A percentile compares a stretch with the other conserved stretches of the same genome.
Conservation (phyloP, 2,888 invertebrate genomes). For the Agonum fuliginosum region DNA sequence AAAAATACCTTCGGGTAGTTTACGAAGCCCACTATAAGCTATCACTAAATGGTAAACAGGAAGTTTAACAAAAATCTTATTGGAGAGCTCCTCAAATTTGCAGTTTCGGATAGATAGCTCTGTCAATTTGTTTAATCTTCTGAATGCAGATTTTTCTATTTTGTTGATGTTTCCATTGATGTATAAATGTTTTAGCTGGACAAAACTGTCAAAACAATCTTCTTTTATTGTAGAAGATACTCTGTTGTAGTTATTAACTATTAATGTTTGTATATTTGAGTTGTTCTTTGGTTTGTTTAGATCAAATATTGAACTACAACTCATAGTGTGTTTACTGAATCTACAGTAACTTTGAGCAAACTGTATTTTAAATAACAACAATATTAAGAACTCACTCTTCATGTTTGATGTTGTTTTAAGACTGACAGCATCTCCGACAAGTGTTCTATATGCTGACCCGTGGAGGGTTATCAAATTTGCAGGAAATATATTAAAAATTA, state of each 20-base stretch:
- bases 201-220: not conserved
- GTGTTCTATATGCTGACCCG: not conserved
- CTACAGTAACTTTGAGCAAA: not conserved
- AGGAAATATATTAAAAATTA: conserved; percentile 10
- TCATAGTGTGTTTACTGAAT: not conserved
- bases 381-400: not conserved
- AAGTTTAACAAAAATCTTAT: not conserved
- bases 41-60: conserved; percentile 7
- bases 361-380: not conserved
- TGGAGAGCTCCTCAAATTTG: conserved; percentile 5
- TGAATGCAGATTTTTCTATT: not conserved
- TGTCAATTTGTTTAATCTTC: not conserved
- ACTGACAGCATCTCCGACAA: not conserved
- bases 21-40: not conserved
- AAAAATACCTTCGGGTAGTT: not conserved
- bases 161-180: conserved; percentile 21
- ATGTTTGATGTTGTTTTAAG: not conserved
- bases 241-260: not conserved
- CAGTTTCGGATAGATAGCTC: conserved; percentile 8
- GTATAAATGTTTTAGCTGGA: not conserved
- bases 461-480: conserved; percentile 13
- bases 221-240: not conserved
- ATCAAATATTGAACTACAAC: not conserved
- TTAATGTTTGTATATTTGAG: not conserved
- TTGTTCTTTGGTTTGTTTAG: not conserved